These are phyloP conservation scores for Carlito syrichta DNA, from an alignment of 2,113 vertebrate genomes.

Conservation along the genomic window DNA sequence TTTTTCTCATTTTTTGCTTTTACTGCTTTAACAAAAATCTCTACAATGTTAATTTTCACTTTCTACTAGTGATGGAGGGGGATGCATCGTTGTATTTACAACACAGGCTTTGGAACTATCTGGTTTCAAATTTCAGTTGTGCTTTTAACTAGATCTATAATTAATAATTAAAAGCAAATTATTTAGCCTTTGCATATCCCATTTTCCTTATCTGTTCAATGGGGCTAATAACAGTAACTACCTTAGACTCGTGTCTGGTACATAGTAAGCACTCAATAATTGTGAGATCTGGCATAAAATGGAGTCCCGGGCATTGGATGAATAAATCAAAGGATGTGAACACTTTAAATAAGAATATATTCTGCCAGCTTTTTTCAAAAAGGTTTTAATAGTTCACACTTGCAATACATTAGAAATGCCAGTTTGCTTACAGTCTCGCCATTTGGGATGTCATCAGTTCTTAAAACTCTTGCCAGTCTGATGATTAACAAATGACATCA, in stretches of 20 bases:
- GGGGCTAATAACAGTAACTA: background rate
- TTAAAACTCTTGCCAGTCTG: background rate
- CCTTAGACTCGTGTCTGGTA: background rate
- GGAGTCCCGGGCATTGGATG: background rate
- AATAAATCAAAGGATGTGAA: background rate
- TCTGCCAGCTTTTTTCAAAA: background rate
- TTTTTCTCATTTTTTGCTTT: background rate
- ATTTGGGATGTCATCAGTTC: background rate
- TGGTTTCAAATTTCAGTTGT: background rate
- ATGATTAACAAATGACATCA: background rate
- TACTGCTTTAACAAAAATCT: background rate
- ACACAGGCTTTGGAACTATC: background rate
- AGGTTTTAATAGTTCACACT: background rate
- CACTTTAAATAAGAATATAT: conserved; percentile 1
- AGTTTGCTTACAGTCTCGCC: background rate
- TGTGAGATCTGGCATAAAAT: background rate
- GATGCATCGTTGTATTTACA: background rate
- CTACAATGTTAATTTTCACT: background rate
- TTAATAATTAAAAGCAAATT: background rate
- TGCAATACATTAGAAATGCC: background rate
- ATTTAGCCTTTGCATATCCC: background rate
- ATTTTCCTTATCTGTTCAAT: background rate
- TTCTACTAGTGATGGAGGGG: background rate
- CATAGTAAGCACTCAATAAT: background rate
- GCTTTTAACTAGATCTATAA: background rate